phyloP scores from a whole-genome alignment of 2,797 vertebrate species.

The Poeciliopsis presidionis region DNA sequence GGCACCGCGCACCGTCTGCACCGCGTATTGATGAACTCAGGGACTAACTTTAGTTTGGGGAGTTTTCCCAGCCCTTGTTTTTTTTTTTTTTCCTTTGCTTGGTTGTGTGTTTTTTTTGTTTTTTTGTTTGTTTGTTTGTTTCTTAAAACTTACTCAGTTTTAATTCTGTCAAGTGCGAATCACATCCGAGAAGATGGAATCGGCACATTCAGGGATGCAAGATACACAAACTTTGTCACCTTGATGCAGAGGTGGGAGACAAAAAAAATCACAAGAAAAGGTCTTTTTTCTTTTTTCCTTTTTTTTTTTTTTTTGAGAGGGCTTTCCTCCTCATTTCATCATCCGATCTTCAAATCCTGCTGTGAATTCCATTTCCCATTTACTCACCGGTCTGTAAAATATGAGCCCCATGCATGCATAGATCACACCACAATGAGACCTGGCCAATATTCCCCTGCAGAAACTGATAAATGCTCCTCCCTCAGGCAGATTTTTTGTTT shows the following conservation, averaged over 20 bases:
- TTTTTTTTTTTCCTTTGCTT: no score
- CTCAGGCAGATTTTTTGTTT: conserved; percentile 3
- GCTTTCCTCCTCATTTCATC: conserved; percentile 72
- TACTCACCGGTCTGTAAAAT: conserved; percentile 45
- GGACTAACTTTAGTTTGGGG: conserved; percentile 2
- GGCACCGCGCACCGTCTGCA: conserved; percentile 11
- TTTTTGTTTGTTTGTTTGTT: no score
- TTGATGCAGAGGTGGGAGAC: conserved; percentile 29
- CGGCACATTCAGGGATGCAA: conserved; percentile 16
- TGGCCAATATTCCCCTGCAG: conserved; percentile 14
- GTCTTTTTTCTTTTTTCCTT: no score
- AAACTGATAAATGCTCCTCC: conserved; percentile 26
- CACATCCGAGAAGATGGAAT: conserved; percentile 27
- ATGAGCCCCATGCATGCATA: conserved; percentile 24
- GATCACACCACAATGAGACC: conserved; percentile 25
- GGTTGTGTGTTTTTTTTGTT: no score
- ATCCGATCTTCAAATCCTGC: conserved; percentile 59
- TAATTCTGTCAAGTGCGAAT: neutral
- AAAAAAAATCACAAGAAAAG: neutral
- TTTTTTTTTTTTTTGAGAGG: conserved; percentile 27
- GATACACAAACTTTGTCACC: conserved; percentile 26
- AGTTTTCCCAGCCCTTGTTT: neutral
- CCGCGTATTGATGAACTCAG: neutral
- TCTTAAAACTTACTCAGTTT: neutral
- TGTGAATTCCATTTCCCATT: conserved; percentile 37